Evolutionary conservation across 2,888 invertebrate genomes (phyloP).

Genomic region (Trissoscelio sp.): DNA sequence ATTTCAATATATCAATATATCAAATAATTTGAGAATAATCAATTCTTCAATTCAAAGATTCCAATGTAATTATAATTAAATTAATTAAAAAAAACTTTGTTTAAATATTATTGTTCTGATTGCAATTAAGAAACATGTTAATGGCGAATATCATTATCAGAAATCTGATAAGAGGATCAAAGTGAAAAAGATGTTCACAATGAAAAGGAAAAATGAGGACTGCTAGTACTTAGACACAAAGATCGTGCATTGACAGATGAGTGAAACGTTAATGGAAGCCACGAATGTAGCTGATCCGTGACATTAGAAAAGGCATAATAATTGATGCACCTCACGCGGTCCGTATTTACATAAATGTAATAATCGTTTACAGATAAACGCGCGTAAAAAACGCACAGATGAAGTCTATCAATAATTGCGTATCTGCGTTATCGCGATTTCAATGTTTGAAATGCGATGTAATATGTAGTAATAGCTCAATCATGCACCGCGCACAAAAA

Average conservation of each 20-base stretch:
- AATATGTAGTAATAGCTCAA: slow-evolving; percentile 63
- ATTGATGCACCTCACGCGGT: slow-evolving; percentile 40
- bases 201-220: background rate
- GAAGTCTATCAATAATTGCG: slow-evolving; percentile 49
- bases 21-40: too few relatives aligned
- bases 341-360: slow-evolving; percentile 59
- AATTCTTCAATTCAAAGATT: too few relatives aligned
- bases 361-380: slow-evolving; percentile 47
- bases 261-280: slow-evolving; percentile 58
- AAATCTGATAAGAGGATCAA: slow-evolving; percentile 1
- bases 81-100: too few relatives aligned
- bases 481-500: slow-evolving; percentile 53
- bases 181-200: slow-evolving; percentile 7
- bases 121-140: slow-evolving; percentile 3
- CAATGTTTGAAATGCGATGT: slow-evolving; percentile 42
- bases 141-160: background rate
- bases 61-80: too few relatives aligned
- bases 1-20: too few relatives aligned
- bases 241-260: slow-evolving; percentile 52
- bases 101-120: background rate
- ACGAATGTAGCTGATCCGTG: slow-evolving; percentile 42
- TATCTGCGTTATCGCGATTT: slow-evolving; percentile 40
- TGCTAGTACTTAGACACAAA: slow-evolving; percentile 22
- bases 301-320: slow-evolving; percentile 31
- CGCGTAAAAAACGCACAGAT: slow-evolving; percentile 23